phyloP scores from a whole-genome alignment of 2,113 vertebrate species.

The Epinephelus moara region DNA sequence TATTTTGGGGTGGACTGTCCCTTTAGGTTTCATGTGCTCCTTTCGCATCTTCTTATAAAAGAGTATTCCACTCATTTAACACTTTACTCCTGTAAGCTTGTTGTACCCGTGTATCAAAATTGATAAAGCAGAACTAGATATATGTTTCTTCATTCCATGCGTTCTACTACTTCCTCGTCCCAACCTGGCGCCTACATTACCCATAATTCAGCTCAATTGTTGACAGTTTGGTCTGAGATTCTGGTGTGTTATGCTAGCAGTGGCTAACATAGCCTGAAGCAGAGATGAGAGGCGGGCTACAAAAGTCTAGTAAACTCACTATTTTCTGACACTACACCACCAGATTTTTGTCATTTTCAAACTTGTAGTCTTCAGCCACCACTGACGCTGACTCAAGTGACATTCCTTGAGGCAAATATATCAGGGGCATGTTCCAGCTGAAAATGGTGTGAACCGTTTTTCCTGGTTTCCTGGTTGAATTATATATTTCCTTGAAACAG shows the following conservation, averaged over 20 bases:
- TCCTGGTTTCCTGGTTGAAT: too few relatives aligned
- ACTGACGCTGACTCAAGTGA: neutral
- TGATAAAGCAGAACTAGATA: neutral
- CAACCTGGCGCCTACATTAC: neutral
- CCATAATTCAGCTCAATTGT: neutral
- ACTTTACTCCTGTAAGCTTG: neutral
- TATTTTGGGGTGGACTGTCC: too few relatives aligned
- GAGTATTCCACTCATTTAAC: neutral
- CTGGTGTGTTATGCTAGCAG: neutral
- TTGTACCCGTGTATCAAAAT: neutral
- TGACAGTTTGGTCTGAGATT: neutral
- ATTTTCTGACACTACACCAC: neutral
- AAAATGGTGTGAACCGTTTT: too few relatives aligned
- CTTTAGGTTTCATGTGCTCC: neutral
- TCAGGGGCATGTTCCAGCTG: too few relatives aligned
- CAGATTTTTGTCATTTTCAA: neutral
- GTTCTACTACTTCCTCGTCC: neutral
- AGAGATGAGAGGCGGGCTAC: neutral
- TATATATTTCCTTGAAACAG: too few relatives aligned
- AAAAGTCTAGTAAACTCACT: neutral
- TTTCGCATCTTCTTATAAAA: constrained; percentile 13
- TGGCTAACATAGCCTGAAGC: neutral
- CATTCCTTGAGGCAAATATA: neutral
- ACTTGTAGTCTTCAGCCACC: neutral
- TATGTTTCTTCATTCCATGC: neutral